Conservation (phyloP, 2,113 vertebrate genomes). For the Fregata magnificens region DNA sequence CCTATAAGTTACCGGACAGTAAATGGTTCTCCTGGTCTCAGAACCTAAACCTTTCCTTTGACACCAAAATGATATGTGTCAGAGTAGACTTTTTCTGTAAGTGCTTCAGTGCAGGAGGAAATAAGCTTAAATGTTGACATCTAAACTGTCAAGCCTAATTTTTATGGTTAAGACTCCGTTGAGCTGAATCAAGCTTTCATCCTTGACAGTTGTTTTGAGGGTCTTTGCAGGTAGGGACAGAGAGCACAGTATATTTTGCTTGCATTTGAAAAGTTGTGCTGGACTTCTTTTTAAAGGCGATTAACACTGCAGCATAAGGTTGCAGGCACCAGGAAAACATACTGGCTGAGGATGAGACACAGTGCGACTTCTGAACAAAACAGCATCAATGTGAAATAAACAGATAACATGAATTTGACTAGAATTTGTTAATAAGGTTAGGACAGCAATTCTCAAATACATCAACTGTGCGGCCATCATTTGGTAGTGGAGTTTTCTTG, state of each 20-base stretch:
- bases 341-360: not conserved
- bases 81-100: not conserved
- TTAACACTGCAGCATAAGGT: not conserved
- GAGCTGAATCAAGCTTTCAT: not conserved
- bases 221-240: not conserved
- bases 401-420: not conserved
- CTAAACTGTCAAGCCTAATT: not conserved
- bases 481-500: not conserved
- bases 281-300: not conserved
- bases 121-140: not conserved
- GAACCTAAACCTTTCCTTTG: not conserved
- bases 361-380: not conserved
- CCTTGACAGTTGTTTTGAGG: not conserved
- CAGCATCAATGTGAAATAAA: not conserved
- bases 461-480: not conserved
- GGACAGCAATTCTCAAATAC: not conserved
- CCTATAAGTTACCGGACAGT: not conserved
- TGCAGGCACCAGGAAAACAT: not conserved
- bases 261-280: not conserved
- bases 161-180: not conserved
- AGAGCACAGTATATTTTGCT: not conserved
- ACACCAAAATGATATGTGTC: not conserved
- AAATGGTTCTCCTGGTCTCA: not conserved
- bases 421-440: not conserved
- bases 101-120: not conserved